Evolutionary conservation across 2,888 invertebrate species (phyloP), one percentile per base, ranked within the genome.

Genomic region (Ennomos fuscantarius): DNA sequence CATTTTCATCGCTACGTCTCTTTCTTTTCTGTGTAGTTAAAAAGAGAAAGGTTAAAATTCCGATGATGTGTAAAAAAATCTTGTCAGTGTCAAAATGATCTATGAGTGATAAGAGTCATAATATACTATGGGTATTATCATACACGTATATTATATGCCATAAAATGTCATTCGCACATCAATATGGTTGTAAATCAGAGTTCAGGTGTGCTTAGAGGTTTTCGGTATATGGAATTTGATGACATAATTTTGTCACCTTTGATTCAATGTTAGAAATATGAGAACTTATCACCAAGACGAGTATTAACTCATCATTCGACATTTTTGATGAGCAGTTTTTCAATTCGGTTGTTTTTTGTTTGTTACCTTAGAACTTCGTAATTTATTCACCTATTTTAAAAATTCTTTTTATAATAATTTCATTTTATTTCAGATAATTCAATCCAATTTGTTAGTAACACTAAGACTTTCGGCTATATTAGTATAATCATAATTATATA

Each of bases 111-210:
- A 72, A 60, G 55, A 64, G 55, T 65, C 63, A 62, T 74, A 72
- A 76, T 75, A 72, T 69, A 24, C 24, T 24, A 58, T 62, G 75
- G 66, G 66, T 70, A 75, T 72, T 71, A 76, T 68, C 70, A 73
- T 65, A 69, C 73, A 70, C 69, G 59, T 64, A 60, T 76, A 75
- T 76, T 69, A 75, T 70, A 57, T 65, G 57, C 62, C 62, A 66
- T 76, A 76, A 73, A 77, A 63, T 68, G 68, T 70, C 70, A 72
- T 76, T 77, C 69, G 72, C 77, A 71, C 71, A 66, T 76, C 70
- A 70, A 70, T 78, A 68, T 65, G 40, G 60, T 53, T 57, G 56
- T 70, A 70, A 69, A 69, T 69, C 65, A 68, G 49, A 34, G 49
- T 42, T 58, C 53, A 48, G 45, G 35, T 47, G 55, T 60, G 39